A percentile compares a stretch with the other conserved stretches of the same genome.
These are phyloP conservation scores for Resseliella maxima DNA, from an alignment of 2,888 invertebrate species.

Conservation along the genomic window DNA sequence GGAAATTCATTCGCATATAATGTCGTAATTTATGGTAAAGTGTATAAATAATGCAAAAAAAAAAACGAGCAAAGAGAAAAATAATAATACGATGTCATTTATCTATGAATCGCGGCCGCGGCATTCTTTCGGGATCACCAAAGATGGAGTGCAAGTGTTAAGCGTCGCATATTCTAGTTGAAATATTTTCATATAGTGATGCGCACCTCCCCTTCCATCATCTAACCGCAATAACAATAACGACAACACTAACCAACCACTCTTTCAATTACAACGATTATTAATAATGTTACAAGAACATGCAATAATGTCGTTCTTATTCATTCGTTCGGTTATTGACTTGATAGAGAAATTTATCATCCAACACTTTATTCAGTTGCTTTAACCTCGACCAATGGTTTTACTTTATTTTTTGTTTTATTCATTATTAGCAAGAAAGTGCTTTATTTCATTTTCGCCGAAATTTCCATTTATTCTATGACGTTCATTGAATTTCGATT, in stretches of 20 bases:
- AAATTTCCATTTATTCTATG: no score
- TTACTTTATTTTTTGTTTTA: background rate
- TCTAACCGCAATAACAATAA: no score
- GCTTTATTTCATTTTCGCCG: no score
- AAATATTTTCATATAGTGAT: background rate
- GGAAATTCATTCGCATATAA: conserved; percentile 51
- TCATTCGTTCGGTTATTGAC: conserved; percentile 29
- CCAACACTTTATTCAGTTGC: background rate
- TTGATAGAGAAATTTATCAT: conserved; percentile 35
- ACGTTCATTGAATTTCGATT: background rate
- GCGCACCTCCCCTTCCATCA: no score
- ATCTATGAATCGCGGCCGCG: background rate
- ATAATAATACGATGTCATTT: conserved; percentile 53
- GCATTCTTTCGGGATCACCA: background rate
- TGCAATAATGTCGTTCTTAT: conserved; percentile 12
- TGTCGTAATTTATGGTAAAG: conserved; percentile 51
- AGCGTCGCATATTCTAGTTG: background rate
- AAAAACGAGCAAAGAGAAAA: background rate
- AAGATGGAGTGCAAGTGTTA: conserved; percentile 10
- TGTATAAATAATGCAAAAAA: conserved; percentile 46
- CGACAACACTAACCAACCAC: background rate
- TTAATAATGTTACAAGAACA: conserved; percentile 52
- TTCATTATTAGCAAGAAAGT: no score
- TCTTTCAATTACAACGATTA: conserved; percentile 25
- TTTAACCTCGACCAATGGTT: background rate